phyloP scores from a whole-genome alignment of 2,888 invertebrate genomes.

The Bellardia pandia region DNA sequence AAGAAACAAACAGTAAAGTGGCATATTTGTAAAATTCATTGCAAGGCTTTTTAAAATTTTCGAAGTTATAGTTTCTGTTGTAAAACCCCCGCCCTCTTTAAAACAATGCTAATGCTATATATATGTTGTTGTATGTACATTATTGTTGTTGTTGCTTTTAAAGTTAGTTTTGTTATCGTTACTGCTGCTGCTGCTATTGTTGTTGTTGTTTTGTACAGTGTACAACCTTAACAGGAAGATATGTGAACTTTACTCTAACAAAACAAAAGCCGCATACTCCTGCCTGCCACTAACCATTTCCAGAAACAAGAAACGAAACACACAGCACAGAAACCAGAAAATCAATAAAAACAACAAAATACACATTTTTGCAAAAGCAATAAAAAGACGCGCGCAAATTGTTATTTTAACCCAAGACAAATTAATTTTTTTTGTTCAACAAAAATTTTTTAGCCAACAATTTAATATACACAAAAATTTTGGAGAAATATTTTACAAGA shows the following conservation, averaged over 20 bases:
- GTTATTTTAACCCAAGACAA: conserved; percentile 72
- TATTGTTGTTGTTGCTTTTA: conserved; percentile 22
- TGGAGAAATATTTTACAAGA: not conserved
- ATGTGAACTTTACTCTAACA: conserved; percentile 67
- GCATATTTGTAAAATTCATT: not conserved
- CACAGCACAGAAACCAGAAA: conserved; percentile 74
- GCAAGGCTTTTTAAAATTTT: conserved; percentile 48
- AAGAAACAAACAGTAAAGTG: not conserved
- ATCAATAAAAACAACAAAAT: conserved; percentile 83
- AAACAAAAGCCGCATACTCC: conserved; percentile 68
- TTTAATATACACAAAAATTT: conserved; percentile 52
- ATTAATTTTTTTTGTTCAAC: conserved; percentile 26
- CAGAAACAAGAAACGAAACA: conserved; percentile 30
- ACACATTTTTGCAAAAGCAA: conserved; percentile 76
- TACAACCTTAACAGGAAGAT: conserved; percentile 60
- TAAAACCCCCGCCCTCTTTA: conserved; percentile 55
- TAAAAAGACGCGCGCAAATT: conserved; percentile 74
- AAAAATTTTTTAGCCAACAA: conserved; percentile 51
- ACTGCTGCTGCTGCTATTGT: not conserved
- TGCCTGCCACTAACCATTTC: not conserved
- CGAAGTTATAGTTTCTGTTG: conserved; percentile 45
- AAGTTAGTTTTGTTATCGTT: conserved; percentile 22
- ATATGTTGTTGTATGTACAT: not conserved
- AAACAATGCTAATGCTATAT: not conserved
- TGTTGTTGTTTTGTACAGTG: conserved; percentile 46